Base-by-base conservation (phyloP, 2,113 vertebrate species). In the Entelurus aequoreus region DNA sequence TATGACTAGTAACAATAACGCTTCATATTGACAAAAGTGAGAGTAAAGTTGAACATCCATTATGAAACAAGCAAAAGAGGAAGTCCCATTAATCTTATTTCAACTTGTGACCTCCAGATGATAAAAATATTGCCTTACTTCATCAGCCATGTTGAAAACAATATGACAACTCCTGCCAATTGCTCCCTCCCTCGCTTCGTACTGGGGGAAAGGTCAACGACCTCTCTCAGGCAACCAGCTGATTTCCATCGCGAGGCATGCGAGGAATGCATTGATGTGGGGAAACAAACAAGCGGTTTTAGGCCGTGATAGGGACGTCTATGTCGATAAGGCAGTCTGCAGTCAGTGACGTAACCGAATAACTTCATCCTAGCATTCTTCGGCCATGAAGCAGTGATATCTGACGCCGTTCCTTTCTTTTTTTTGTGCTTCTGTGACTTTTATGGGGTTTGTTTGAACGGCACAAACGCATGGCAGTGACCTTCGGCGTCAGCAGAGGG, bases 221-320 rank as follows among this genome's bases (percentile, higher is more conserved):
- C 92, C 93, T 92, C 90, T 90, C 92, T 91, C 86, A 84, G 91
- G 92, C 85, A 86, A 93, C 94, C 94, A 95, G 93, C 93, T 93
- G 94, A 95, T 96, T 93, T 92, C 90, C 67, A 74, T 92, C 90
- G 88, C 89, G 86, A 90, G 91, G 93, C 93, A 97, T 97, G 89
- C 85, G 80, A 91, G 92, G 94, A 98, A 98, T 97, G 95, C 90
- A 89, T 90, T 93, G 92, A 93, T 93, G 93, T 92, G 91, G 65
- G 86, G 91, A 93, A 68, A 94, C 92, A 92, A 93, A 93, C 92
- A 92, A 89, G 85, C 90, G 86, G 88, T 92, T 91, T 92, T 86
- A 82, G 42, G 91, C 74, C 62, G 19, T 7, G 28, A 60, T 36
- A 37, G 4, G 48, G 50, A 19, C 40, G 58, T 13, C 10, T 11